Base-by-base conservation (phyloP, 2,113 vertebrate genomes). In the Malaclemys terrapin region DNA sequence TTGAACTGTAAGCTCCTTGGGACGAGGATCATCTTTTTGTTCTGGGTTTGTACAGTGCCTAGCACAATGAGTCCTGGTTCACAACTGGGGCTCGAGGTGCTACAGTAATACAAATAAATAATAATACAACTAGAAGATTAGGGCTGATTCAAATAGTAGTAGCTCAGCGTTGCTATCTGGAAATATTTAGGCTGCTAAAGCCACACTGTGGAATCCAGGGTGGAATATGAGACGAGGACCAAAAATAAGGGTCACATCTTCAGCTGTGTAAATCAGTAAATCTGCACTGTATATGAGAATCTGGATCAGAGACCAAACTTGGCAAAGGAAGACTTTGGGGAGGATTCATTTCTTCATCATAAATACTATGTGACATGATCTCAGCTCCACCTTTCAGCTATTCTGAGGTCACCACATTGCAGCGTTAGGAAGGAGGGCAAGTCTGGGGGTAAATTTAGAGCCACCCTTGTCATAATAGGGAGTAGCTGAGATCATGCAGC, bases 391-490 rank as follows among this genome's bases (percentile, higher is more conserved):
- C 35, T 56, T 1, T 2, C 27, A 75, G 54, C 17, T 75, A 49
- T 56, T 54, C 0, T 3, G 20, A 5, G 13, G 19, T 3, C 3
- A 3, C 45, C 54, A 1, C 2, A 0, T 38, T 27, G 54, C 76
- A 31, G 38, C n/a, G 22, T 9, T 78, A 5, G 17, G n/a, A 38
- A 72, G 35, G 65, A 72, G 19, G n/a, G 65, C n/a, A 72, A 72
- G 19, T 10, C 65, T 69, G 31, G 4, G 2, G 7, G 4, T 49
- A 59, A 25, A 2, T 87, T 75, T 5, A 49, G 45, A 19, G 5
- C 5, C 3, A 52, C 10, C 7, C 69, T 49, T 47, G 3, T 19
- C 11, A 81, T 24, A 7, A 6, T 0, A n/a, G 22, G 24, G 42
- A 22, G 50, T 27, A 50, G 3, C 1, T 45, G 76, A 45, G 24